A percentile compares a stretch with the other conserved stretches of the same genome.
phyloP scores from a whole-genome alignment of 2,113 vertebrate species.

The Mesoclemmys tuberculata region DNA sequence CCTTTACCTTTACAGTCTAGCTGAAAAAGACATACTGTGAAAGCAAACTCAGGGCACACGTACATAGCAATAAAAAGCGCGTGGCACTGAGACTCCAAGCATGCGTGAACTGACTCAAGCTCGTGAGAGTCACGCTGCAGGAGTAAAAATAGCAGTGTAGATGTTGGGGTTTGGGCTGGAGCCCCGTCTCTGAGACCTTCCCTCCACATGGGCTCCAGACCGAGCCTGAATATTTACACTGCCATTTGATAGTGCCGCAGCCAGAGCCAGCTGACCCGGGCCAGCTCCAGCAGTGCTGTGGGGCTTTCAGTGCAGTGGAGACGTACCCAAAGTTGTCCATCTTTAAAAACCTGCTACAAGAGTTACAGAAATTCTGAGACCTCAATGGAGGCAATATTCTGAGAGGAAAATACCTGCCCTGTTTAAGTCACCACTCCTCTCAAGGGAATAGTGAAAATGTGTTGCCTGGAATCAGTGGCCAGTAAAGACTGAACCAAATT shows the following conservation, averaged over 20 bases:
- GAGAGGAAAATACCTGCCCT: background rate
- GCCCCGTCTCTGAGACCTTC: background rate
- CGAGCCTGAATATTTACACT: background rate
- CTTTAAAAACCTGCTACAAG: background rate
- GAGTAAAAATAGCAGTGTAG: background rate
- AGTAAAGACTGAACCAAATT: fast-evolving
- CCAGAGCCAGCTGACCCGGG: background rate
- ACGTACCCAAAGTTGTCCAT: background rate
- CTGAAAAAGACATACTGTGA: background rate
- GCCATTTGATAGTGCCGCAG: no score
- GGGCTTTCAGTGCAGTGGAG: background rate
- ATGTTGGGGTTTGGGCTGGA: background rate
- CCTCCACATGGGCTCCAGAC: background rate
- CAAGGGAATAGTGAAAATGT: background rate
- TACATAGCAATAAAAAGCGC: background rate
- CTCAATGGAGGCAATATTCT: background rate
- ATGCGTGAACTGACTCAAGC: background rate
- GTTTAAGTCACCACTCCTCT: background rate
- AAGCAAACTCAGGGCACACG: background rate
- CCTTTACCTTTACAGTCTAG: background rate
- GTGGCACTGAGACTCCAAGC: no score
- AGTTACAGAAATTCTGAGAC: background rate
- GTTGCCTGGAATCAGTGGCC: background rate
- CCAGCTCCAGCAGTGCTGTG: background rate
- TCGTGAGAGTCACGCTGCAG: background rate